phyloP scores from a whole-genome alignment of 2,888 invertebrate genomes.

The Cabera pusaria region DNA sequence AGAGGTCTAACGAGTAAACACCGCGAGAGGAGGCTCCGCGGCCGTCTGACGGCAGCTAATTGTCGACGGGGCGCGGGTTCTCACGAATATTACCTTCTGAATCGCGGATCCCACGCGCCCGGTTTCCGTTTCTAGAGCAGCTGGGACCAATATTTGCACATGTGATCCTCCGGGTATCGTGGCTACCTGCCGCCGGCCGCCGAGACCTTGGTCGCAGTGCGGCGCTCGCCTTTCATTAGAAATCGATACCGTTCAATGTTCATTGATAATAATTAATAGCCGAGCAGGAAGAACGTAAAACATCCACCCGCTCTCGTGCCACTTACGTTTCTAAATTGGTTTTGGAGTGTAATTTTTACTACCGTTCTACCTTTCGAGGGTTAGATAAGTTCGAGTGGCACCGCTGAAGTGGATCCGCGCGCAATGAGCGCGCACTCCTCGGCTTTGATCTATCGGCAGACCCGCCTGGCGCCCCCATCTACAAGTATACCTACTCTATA shows the following conservation, averaged over 20 bases:
- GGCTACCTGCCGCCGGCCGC: slow-evolving; percentile 54
- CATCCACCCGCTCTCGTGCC: slow-evolving; percentile 54
- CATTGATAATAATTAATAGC: slow-evolving; percentile 75
- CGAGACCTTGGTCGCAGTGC: slow-evolving; percentile 61
- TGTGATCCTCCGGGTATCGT: slow-evolving; percentile 54
- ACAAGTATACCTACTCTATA: too few relatives aligned
- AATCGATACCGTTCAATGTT: slow-evolving; percentile 67
- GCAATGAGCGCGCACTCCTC: slow-evolving; percentile 60
- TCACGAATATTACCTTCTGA: slow-evolving; percentile 76
- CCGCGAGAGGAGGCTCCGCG: slow-evolving; percentile 65
- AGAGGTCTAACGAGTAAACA: slow-evolving; percentile 73
- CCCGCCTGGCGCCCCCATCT: slow-evolving; percentile 48
- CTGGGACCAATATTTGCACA: slow-evolving; percentile 66
- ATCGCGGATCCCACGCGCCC: slow-evolving; percentile 74
- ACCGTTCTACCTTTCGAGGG: slow-evolving; percentile 75
- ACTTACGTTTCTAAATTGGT: slow-evolving; percentile 61
- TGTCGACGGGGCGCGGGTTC: slow-evolving; percentile 69
- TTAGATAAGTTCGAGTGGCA: slow-evolving; percentile 70
- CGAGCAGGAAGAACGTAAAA: slow-evolving; percentile 42
- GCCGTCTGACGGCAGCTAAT: slow-evolving; percentile 76
- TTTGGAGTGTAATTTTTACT: slow-evolving; percentile 77
- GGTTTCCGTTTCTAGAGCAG: slow-evolving; percentile 65
- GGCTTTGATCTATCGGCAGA: slow-evolving; percentile 63
- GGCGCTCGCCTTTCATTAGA: slow-evolving; percentile 62
- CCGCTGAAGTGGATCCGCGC: slow-evolving; percentile 57